phyloP scores from a whole-genome alignment of 2,888 invertebrate genomes.

The Baronia brevicornis region DNA sequence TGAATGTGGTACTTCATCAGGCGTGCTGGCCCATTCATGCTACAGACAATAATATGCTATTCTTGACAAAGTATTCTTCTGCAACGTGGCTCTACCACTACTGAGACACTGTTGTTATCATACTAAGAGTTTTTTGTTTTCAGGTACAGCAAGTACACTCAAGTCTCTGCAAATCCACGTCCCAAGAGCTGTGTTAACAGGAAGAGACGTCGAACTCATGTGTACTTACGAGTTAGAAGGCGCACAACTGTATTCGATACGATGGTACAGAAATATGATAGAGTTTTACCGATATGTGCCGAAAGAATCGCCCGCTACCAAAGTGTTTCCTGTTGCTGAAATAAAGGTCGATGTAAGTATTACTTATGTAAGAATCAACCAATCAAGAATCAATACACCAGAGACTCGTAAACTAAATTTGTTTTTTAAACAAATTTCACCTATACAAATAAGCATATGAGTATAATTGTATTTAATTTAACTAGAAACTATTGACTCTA shows the following conservation, averaged over 20 bases:
- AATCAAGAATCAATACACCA: too few species aligned
- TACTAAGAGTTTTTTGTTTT: slow-evolving; percentile 21
- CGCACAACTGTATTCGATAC: slow-evolving; percentile 82
- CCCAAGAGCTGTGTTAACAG: slow-evolving; percentile 71
- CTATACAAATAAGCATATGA: too few species aligned
- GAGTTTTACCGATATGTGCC: slow-evolving; percentile 87
- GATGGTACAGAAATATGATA: slow-evolving; percentile 84
- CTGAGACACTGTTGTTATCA: background rate
- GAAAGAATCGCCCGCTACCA: slow-evolving; percentile 82
- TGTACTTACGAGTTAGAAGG: slow-evolving; percentile 77
- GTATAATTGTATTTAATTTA: too few species aligned
- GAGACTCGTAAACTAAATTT: too few species aligned
- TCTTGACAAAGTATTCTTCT: background rate
- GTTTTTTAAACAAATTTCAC: too few species aligned
- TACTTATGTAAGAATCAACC: background rate
- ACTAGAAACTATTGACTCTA: too few species aligned
- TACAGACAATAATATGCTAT: too few species aligned
- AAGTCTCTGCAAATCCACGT: slow-evolving; percentile 68
- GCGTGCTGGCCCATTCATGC: too few species aligned
- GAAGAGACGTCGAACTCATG: slow-evolving; percentile 66
- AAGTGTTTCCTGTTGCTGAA: slow-evolving; percentile 80
- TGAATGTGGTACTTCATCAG: too few species aligned
- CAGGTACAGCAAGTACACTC: slow-evolving; percentile 62
- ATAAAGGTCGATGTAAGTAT: slow-evolving; percentile 84
- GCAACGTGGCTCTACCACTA: background rate